phyloP scores from a whole-genome alignment of 2,797 vertebrate species.

The Tamandua tetradactyla region DNA sequence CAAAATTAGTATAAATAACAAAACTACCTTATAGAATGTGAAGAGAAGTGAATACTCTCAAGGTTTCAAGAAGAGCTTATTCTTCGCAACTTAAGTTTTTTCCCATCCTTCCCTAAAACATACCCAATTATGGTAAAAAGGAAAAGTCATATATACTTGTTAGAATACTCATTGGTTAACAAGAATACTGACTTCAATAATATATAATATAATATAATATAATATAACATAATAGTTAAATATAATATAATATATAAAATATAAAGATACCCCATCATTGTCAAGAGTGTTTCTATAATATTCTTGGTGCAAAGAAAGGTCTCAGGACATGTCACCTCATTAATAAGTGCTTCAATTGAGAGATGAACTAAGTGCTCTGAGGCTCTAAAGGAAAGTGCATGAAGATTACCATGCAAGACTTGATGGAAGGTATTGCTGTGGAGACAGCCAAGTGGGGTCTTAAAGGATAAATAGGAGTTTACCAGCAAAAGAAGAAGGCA shows the following conservation, averaged over 20 bases:
- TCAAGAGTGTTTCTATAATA: neutral
- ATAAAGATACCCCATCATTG: neutral
- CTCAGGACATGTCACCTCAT: neutral
- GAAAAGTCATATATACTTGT: neutral
- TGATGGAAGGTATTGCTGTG: neutral
- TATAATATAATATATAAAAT: no score
- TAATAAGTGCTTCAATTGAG: neutral
- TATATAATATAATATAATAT: no score
- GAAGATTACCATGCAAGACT: neutral
- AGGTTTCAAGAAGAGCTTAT: neutral
- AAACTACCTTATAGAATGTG: no score
- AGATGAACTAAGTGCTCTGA: neutral
- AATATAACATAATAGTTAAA: no score
- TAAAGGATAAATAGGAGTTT: neutral
- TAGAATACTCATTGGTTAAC: neutral
- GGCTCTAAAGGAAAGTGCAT: neutral
- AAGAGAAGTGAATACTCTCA: conserved; percentile 8
- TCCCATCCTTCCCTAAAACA: neutral
- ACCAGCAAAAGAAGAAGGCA: neutral
- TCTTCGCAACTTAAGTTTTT: neutral
- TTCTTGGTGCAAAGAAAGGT: neutral
- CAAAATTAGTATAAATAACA: neutral
- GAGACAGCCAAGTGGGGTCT: neutral
- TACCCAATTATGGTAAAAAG: neutral
- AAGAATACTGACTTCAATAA: neutral